Evolutionary conservation across 2,888 invertebrate species (phyloP).

Genomic region (Agriotes lineatus): DNA sequence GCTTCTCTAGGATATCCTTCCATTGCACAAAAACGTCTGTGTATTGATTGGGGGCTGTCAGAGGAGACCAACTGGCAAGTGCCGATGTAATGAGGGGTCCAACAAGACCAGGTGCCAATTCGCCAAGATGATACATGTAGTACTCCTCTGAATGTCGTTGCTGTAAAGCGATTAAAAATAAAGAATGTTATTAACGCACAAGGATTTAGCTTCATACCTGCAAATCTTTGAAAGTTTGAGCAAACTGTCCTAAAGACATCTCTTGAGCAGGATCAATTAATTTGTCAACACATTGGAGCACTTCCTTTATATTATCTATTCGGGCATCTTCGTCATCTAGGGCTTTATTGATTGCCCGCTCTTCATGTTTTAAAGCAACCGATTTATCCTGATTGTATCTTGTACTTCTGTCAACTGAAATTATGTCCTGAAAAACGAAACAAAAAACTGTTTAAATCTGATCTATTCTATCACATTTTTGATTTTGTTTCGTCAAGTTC

Average conservation of each 20-base stretch:
- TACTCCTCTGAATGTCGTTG: constrained; percentile 81
- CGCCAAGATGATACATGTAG: constrained; percentile 84
- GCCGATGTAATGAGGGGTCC: constrained; percentile 85
- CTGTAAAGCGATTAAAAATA: constrained; percentile 62
- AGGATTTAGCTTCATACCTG: constrained; percentile 61
- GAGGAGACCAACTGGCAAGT: constrained; percentile 83
- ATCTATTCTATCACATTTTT: no score
- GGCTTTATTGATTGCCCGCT: constrained; percentile 75
- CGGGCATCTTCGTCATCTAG: constrained; percentile 80
- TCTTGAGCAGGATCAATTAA: constrained; percentile 69
- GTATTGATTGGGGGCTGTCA: constrained; percentile 76
- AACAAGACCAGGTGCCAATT: constrained; percentile 86
- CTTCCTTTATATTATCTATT: constrained; percentile 78
- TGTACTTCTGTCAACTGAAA: constrained; percentile 84
- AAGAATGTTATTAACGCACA: neutral
- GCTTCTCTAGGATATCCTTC: constrained; percentile 72
- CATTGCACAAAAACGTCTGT: constrained; percentile 77
- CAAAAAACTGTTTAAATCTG: no score
- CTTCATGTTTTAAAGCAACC: constrained; percentile 83
- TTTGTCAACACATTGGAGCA: constrained; percentile 76
- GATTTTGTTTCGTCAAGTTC: no score
- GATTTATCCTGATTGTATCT: constrained; percentile 84
- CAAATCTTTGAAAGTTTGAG: constrained; percentile 70
- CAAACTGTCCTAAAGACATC: constrained; percentile 72
- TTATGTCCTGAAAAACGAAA: constrained; percentile 87